These are phyloP conservation scores for Acleris sparsana DNA, from an alignment of 2,888 invertebrate genomes.

Conservation along the genomic window DNA sequence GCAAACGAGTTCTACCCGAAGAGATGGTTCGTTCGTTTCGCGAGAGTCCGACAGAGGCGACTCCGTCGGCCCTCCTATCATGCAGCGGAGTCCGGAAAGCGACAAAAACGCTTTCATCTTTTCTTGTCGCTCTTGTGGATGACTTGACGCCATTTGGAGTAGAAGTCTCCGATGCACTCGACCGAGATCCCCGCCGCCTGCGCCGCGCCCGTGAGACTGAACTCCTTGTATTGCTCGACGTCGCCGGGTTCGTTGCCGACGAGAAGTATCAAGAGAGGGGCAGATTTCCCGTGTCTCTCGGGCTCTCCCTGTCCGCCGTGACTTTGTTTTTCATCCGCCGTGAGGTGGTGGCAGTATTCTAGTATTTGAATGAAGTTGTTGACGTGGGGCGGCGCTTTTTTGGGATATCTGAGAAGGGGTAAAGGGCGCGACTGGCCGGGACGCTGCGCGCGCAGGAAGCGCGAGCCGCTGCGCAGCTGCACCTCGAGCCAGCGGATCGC, in stretches of 20 bases:
- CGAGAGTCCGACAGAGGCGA: conserved; percentile 49
- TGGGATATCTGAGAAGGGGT: conserved; percentile 79
- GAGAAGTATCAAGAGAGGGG: conserved; percentile 89
- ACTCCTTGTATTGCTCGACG: conserved; percentile 84
- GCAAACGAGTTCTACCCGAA: conserved; percentile 43
- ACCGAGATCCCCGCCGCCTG: conserved; percentile 91
- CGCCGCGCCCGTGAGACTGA: conserved; percentile 90
- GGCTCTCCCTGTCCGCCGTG: conserved; percentile 69
- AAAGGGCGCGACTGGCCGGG: conserved; percentile 90
- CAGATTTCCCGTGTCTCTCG: conserved; percentile 66
- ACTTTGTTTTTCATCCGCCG: conserved; percentile 66
- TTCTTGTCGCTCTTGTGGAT: conserved; percentile 77
- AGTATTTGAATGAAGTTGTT: conserved; percentile 91
- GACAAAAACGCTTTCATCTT: conserved; percentile 63
- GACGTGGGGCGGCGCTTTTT: conserved; percentile 73
- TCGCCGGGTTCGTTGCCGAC: conserved; percentile 84
- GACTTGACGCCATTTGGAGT: conserved; percentile 92
- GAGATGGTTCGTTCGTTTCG: conserved; percentile 47
- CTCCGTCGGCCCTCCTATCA: conserved; percentile 51
- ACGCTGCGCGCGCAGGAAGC: conserved; percentile 93
- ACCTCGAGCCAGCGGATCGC: conserved; percentile 96
- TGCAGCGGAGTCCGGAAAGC: conserved; percentile 59
- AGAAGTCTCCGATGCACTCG: conserved; percentile 92
- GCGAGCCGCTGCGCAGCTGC: conserved; percentile 93
- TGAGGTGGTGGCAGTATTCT: conserved; percentile 92